Evolutionary conservation across 92 coral and sea anemone genomes (phyloP), one percentile per base, ranked within the genome.

Genomic region (Phymanthus crucifer): DNA sequence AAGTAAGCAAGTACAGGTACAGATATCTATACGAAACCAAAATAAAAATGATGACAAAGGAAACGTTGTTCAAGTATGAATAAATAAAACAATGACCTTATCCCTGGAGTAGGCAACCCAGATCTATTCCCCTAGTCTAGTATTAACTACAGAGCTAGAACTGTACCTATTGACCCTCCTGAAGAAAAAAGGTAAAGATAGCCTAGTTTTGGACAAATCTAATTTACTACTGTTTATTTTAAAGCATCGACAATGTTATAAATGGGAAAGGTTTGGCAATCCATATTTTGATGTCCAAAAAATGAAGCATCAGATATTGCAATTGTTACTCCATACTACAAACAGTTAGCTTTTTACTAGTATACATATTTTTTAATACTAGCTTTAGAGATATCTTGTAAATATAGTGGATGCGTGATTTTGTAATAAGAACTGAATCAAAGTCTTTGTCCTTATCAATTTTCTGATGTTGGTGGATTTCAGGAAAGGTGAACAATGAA

Each of bases 21-120:
- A 77, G 4, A n/a, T 29, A n/a, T 27, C 61, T 35, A 23, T n/a
- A n/a, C n/a, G 11, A 61, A 77, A 77, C 24, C 81, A 77, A 77
- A 77, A 77, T 61, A 77, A 36, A 56, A 64, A 31, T 75, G 69
- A 75, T 64, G 50, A 74, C 32, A 57, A 74, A 38, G 66, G 78
- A 34, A 76, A 76, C 23, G 65, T 40, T 61, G n/a, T 61, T 29
- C 32, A 61, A 24, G 36, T 61, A 61, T 61, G 8, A 61, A 61
- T 38, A 77, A 77, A 66, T 50, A 77, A 61, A 77, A 77, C 61
- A 77, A 77, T 77, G 81, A 77, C 72, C 81, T 77, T 64, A 77
- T 77, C 72, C 32, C 70, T 37, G 35, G 71, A 43, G 35, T n/a
- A 77, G 81, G 81, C 72, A 64, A 77, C 37, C 21, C 29, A 17